phyloP scores from a whole-genome alignment of 2,888 invertebrate genomes.

The Salpingus planirostris region DNA sequence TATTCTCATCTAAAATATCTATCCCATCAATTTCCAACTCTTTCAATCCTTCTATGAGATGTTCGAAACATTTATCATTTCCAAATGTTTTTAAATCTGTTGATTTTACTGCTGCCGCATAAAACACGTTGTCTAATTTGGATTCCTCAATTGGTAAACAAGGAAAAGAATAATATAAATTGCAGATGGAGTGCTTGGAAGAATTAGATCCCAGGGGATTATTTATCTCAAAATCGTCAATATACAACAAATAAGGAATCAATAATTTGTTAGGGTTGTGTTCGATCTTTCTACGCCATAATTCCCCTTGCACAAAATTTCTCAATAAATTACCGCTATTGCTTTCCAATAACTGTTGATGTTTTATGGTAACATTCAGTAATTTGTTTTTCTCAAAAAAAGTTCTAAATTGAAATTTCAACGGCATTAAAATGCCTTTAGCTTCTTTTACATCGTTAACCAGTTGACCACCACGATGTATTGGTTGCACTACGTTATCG shows the following conservation, averaged over 20 bases:
- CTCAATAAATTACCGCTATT: slow-evolving; percentile 5
- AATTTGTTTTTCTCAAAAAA: not conserved
- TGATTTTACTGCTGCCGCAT: slow-evolving; percentile 17
- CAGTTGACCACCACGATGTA: not conserved
- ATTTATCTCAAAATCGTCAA: slow-evolving; percentile 24
- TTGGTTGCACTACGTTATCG: not conserved
- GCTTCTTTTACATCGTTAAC: not conserved
- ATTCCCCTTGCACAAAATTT: slow-evolving; percentile 19
- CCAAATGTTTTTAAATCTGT: slow-evolving; percentile 17
- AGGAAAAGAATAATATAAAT: slow-evolving; percentile 21
- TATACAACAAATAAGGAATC: slow-evolving; percentile 18
- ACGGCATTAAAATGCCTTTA: not conserved
- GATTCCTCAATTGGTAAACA: slow-evolving; percentile 17
- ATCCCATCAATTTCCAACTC: slow-evolving; percentile 7
- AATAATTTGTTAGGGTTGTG: slow-evolving; percentile 17
- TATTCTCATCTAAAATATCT: slow-evolving; percentile 12
- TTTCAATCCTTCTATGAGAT: slow-evolving; percentile 13
- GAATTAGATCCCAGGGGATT: slow-evolving; percentile 21
- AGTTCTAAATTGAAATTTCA: slow-evolving; percentile 1
- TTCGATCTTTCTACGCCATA: slow-evolving; percentile 19
- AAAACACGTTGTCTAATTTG: slow-evolving; percentile 17
- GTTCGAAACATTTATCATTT: slow-evolving; percentile 14
- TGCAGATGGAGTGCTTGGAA: slow-evolving; percentile 17
- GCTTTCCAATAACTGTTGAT: not conserved
- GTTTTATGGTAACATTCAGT: not conserved